Evolutionary conservation across 2,797 vertebrate species (phyloP), one percentile per base, ranked within the genome.

Genomic region (Sphenodon punctatus): DNA sequence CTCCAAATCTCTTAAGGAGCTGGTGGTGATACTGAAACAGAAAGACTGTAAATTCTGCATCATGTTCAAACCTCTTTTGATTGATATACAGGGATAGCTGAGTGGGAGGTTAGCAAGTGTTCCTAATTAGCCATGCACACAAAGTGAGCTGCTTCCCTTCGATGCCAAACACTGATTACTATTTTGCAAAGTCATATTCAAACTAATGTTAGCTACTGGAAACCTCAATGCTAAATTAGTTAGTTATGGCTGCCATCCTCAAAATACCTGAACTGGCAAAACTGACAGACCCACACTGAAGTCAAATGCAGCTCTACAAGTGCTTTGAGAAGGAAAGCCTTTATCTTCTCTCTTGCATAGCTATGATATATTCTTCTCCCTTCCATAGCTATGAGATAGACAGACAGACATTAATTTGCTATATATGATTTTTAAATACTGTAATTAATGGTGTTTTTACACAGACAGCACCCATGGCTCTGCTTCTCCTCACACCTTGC

Each of bases 121-220:
- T 87, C 80, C 63, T 73, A 84, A 72, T 46, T 70, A 83, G 10
- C 19, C 30, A 68, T 72, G 23, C 61, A 56, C 48, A 80, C 51
- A 86, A 75, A 67, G 4, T 15, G 8, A 60, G 32, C 14, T 38
- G 55, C 27, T 38, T 51, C 36, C 9, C 51, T 41, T 66, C 36
- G n/a, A 9, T 4, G 5, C 22, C 82, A 64, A 48, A 78, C 67
- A 39, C 20, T 10, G 16, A 51, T 17, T 10, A 5, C 2, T 23
- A 34, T 32, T 45, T 56, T 60, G 14, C 38, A 75, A 72, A 78
- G 34, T 5, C 5, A 16, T 46, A 72, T 63, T 75, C 84, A 51
- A 72, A 71, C 19, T 38, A 53, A 30, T 30, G 17, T 53, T 48
- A 68, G 79, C 42, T 25, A 25, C 13, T 25, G 36, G 43, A 32